Evolutionary conservation across 2,113 vertebrate species (phyloP).

Genomic region (Galemys pyrenaicus): DNA sequence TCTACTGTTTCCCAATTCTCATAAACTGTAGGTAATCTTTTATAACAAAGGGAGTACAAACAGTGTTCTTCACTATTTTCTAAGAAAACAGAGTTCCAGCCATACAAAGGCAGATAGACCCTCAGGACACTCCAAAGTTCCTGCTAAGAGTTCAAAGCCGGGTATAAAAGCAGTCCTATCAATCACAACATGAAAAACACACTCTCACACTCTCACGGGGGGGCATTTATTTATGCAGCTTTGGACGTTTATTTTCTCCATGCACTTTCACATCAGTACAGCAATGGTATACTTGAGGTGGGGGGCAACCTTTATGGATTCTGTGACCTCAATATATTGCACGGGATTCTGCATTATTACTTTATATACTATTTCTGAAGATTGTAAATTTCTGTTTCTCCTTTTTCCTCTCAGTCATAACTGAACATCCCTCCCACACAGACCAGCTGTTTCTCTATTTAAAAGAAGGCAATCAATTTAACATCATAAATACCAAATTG

Average conservation of each 20-base stretch:
- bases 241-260: slow-evolving; percentile 73
- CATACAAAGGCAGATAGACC: slow-evolving; percentile 41
- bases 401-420: slow-evolving; percentile 10
- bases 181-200: slow-evolving; percentile 72
- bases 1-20: slow-evolving; percentile 31
- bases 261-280: slow-evolving; percentile 46
- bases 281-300: slow-evolving; percentile 55
- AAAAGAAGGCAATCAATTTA: slow-evolving; percentile 51
- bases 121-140: slow-evolving; percentile 63
- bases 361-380: slow-evolving; percentile 48
- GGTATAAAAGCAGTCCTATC: slow-evolving; percentile 70
- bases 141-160: slow-evolving; percentile 81
- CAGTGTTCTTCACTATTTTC: slow-evolving; percentile 69
- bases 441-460: slow-evolving; percentile 65
- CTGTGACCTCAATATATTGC: slow-evolving; percentile 26
- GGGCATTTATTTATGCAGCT: slow-evolving; percentile 81
- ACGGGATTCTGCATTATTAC: slow-evolving; percentile 5
- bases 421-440: slow-evolving; percentile 29
- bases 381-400: slow-evolving; percentile 13
- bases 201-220: slow-evolving; percentile 65
- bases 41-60: slow-evolving; percentile 54
- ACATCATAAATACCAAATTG: slow-evolving; percentile 55
- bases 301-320: background rate
- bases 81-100: slow-evolving; percentile 76
- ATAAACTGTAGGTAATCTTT: slow-evolving; percentile 58